Base-by-base conservation (phyloP, 1,140 invertebrate species). In the Cataglyphis hispanica region DNA sequence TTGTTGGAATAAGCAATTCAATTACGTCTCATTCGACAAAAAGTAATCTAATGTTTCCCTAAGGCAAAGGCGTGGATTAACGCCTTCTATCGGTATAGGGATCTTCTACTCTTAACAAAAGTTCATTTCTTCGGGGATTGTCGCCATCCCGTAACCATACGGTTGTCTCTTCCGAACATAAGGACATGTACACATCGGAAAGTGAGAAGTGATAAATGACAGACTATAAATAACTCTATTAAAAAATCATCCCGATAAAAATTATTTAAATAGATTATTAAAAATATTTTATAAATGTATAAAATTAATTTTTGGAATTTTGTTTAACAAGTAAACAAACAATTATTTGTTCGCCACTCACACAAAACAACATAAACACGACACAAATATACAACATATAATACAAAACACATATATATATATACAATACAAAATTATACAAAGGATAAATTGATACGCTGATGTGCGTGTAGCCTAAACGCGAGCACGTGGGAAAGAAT, bases 1-100 rank as follows among this genome's bases (percentile, higher is more conserved):
- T 80, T 56, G 27, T 80, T 37, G 56, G 27, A 31, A 80, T 80
- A 80, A 80, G 37, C n/a, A 13, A 78, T 78, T 80, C 63, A 80
- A 80, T 80, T 80, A 78, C 4, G 22, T 40, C n/a, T 11, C n/a
- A 56, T 80, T 69, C 43, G 50, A 80, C 63, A 31, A 27, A 50
- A 13, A 66, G 27, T 77, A 66, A 80, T 10, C 16, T 63, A 37
- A 46, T 13, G 25, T 80, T 67, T 67, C 22, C 63, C 56, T 19
- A 37, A 43, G 43, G 16, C 43, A 11, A 27, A 25, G 19, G 13
- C 34, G 46, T n/a, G 22, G 40, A 67, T 69, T 50, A 16, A 64
- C 60, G 58, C 11, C 58, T 31, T 63, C 31, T 13, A 31, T 8
- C 22, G 19, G 6, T 31, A 3, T 8, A 50, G n/a, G 76, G 60